Conservation (phyloP, 2,113 vertebrate species). For the Sus scrofa region T2T-Sscrofa CM000817.6:24497501-24498000, state of each 20-base stretch:
- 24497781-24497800: not conserved
- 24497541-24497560: not conserved
- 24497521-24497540: not conserved
- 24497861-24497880: not conserved
- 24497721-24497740: not conserved
- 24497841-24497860: not conserved
- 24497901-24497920: not conserved
- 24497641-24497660: not conserved
- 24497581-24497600: not conserved
- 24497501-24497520: not conserved
- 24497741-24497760: not conserved
- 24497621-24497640: not conserved
- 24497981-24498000: not conserved
- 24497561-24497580: not conserved
- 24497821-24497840: not conserved
- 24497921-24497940: not conserved
- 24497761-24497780: not conserved
- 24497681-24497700: not conserved
- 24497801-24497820: not conserved
- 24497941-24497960: not conserved
- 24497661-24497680: not conserved
- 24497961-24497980: not conserved
- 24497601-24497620: not conserved
- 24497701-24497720: not conserved
- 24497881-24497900: not conserved